Base-by-base conservation (phyloP, 1,140 invertebrate genomes). In the Colletes latitarsis region DNA sequence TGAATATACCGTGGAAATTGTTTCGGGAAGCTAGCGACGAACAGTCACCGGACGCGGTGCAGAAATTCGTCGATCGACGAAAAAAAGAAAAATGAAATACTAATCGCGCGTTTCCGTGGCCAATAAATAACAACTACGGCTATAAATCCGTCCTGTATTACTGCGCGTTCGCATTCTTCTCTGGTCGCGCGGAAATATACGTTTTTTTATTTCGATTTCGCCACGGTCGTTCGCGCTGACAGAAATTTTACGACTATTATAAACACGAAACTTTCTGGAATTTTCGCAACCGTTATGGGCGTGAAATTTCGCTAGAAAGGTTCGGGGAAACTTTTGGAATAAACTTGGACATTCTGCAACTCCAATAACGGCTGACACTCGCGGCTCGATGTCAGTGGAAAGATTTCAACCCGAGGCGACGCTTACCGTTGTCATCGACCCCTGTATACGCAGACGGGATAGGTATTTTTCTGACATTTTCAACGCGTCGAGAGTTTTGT, bases 301-400 rank as follows among this genome's bases (percentile, higher is more conserved):
- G 72, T 21, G 60, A 84, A 81, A 81, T 84, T 81, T 66, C 19
- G 62, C 58, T n/a, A 8, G 4, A 60, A 68, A 75, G 62, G 57
- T 46, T 57, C 53, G 21, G n/a, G 30, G 66, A 41, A 63, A 70
- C 57, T 84, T 84, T 76, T 9, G 60, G 21, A 76, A 81, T 57
- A 74, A 81, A 81, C 60, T 81, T 81, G 43, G 68, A 74, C 73
- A 81, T 84, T 84, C 84, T 84, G 76, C 68, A 81, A 70, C 77
- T 84, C 30, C 72, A 81, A 84, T 77, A 85, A 84, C 72, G 70
- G 73, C 82, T 84, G 82, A 84, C 62, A 67, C 30, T 39, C 68
- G 53, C 49, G 63, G 43, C 17, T 4, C 66, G 55, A 60, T 63
- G 71, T 76, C 43, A 49, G 55, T 69, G 74, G 72, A 58, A 69